phyloP scores from a whole-genome alignment of 1,140 invertebrate species.

The Protaetia brevitarsis region DNA sequence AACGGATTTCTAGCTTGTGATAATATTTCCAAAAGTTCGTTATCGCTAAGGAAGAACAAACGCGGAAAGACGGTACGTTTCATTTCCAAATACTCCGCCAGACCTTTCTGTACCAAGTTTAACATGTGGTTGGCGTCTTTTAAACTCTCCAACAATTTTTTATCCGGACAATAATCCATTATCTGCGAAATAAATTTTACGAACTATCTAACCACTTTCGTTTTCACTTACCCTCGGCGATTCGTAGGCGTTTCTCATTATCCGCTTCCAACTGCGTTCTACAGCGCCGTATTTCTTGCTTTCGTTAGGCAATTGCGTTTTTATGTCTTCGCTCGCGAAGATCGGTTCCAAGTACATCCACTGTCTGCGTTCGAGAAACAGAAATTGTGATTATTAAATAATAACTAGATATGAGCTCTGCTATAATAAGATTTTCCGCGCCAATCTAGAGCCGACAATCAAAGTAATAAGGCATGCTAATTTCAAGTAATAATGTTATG shows the following conservation, averaged over 20 bases:
- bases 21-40: conserved; percentile 73
- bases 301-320: conserved; percentile 67
- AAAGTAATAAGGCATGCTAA: too few relatives aligned
- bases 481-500: too few relatives aligned
- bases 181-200: conserved; percentile 52
- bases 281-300: conserved; percentile 75
- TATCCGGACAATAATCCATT: conserved; percentile 59
- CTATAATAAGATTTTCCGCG: too few relatives aligned
- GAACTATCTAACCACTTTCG: conserved; percentile 39
- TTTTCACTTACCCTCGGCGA: conserved; percentile 55
- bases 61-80: conserved; percentile 70
- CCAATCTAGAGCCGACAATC: too few relatives aligned
- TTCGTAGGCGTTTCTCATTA: conserved; percentile 67
- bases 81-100: conserved; percentile 71
- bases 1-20: conserved; percentile 69
- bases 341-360: conserved; percentile 87
- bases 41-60: conserved; percentile 76
- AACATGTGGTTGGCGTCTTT: conserved; percentile 65
- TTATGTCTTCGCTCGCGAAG: conserved; percentile 81
- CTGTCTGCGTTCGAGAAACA: conserved; percentile 51
- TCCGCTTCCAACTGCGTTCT: conserved; percentile 71
- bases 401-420: neutral
- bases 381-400: neutral
- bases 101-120: conserved; percentile 67
- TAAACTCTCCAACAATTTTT: conserved; percentile 62